Conservation (phyloP, 2,113 vertebrate genomes). For the Tachysurus fulvidraco region DNA sequence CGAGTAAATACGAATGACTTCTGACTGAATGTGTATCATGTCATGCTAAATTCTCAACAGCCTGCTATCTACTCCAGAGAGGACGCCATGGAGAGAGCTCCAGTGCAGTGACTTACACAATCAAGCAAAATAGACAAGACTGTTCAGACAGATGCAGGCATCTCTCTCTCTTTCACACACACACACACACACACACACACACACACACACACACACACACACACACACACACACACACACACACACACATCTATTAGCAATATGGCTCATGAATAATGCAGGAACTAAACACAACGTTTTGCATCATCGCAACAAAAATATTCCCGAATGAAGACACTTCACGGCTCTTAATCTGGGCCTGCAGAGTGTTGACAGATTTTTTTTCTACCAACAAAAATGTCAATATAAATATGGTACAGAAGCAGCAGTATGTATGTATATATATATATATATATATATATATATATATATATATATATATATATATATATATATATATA, state of each 20-base stretch:
- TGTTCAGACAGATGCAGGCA: not conserved
- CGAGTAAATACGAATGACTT: not conserved
- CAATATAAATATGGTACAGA: conserved; percentile 29
- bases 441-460: not conserved
- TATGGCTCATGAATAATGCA: conserved; percentile 50
- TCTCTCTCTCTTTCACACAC: not conserved
- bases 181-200: not conserved
- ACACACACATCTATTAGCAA: conserved; percentile 27
- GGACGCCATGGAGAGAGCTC: not conserved
- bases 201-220: conserved; percentile 13
- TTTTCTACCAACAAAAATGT: not conserved
- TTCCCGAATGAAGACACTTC: conserved; percentile 30
- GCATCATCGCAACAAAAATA: conserved; percentile 42
- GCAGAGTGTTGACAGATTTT: conserved; percentile 32
- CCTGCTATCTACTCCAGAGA: not conserved
- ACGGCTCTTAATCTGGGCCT: conserved; percentile 30
- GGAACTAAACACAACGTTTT: conserved; percentile 19
- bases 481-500: not conserved
- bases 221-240: not conserved
- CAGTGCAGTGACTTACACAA: conserved; percentile 1
- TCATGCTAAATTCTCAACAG: not conserved
- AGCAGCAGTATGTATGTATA: not conserved
- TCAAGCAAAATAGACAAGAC: not conserved
- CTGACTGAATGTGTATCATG: not conserved
- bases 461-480: not conserved